phyloP scores from a whole-genome alignment of 2,797 vertebrate genomes.

The Premnoplex brunnescens region DNA sequence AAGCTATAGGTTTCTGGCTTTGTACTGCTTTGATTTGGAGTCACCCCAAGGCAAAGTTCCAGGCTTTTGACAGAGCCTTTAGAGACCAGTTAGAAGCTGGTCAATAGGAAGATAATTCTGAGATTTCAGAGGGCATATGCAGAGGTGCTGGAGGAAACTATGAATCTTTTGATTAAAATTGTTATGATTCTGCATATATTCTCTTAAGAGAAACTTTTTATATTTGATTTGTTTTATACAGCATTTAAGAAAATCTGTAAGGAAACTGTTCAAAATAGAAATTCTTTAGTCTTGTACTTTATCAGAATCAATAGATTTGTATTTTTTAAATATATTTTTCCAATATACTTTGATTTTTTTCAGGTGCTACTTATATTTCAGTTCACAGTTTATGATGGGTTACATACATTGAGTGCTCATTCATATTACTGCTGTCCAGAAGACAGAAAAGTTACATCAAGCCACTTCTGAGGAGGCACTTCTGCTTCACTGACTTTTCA shows the following conservation, averaged over 20 bases:
- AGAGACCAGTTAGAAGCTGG: background rate
- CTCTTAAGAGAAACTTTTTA: background rate
- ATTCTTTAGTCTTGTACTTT: background rate
- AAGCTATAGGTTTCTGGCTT: background rate
- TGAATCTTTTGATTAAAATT: background rate
- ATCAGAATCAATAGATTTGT: fast-evolving
- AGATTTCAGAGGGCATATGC: background rate
- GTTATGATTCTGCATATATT: background rate
- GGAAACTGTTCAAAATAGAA: background rate
- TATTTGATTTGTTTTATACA: background rate
- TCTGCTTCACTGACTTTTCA: background rate
- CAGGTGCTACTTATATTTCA: background rate
- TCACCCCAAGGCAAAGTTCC: background rate
- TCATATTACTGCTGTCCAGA: background rate
- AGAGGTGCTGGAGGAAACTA: background rate
- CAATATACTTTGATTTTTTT: background rate
- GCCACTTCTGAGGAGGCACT: background rate
- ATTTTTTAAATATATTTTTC: background rate
- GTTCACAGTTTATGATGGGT: background rate
- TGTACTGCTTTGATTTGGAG: background rate
- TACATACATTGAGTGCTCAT: background rate
- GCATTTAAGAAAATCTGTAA: background rate
- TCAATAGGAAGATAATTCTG: too few relatives aligned
- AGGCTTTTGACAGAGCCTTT: background rate
- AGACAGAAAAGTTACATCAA: background rate